These are phyloP conservation scores for Neoarius graeffei DNA, from an alignment of 2,113 vertebrate genomes.

Conservation along the genomic window DNA sequence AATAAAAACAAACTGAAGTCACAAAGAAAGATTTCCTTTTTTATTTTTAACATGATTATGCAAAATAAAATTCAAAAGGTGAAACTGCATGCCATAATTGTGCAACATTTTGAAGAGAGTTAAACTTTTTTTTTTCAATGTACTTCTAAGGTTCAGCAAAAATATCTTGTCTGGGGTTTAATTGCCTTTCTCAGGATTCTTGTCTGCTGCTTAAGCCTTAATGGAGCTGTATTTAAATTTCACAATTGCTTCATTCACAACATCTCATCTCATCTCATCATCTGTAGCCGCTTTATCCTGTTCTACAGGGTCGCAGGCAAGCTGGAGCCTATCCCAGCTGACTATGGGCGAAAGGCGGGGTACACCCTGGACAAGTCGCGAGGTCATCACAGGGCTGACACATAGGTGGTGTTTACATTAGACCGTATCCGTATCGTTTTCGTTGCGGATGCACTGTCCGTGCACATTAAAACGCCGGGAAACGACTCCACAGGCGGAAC, in stretches of 20 bases:
- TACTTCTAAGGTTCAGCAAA: neutral
- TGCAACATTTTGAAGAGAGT: neutral
- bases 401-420: no score
- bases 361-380: no score
- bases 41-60: neutral
- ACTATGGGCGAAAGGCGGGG: no score
- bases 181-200: neutral
- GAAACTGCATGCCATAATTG: neutral
- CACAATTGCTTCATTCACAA: neutral
- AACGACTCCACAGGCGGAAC: no score
- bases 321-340: no score
- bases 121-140: neutral
- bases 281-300: no score
- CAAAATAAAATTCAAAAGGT: neutral
- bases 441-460: no score
- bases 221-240: neutral
- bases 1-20: neutral
- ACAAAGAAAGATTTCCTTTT: neutral
- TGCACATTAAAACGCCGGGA: no score
- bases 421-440: no score
- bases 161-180: conserved; percentile 10
- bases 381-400: no score
- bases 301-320: no score
- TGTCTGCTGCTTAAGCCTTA: neutral
- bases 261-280: no score